These are phyloP conservation scores for Lucilia cuprina DNA, from an alignment of 1,140 invertebrate species.

Conservation along the genomic window DNA sequence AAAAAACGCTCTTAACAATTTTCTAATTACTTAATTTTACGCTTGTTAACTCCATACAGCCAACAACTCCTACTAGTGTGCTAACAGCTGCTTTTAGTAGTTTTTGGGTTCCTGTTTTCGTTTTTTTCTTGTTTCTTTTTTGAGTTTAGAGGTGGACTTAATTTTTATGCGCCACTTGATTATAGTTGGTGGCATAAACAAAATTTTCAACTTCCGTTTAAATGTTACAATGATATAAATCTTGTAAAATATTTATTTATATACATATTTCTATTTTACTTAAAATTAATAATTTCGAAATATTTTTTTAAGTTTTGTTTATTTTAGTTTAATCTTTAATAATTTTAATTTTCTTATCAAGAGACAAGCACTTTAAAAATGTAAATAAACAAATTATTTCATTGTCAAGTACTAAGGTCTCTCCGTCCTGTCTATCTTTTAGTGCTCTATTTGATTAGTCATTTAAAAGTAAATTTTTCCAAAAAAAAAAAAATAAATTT, in stretches of 20 bases:
- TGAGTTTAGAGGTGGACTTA: neutral
- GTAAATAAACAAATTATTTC: neutral
- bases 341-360: no score
- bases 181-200: neutral
- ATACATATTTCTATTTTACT: neutral
- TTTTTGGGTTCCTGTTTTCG: neutral
- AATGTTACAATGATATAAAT: neutral
- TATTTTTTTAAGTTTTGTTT: neutral
- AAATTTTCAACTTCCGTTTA: neutral
- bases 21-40: slow-evolving; percentile 42
- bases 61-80: neutral
- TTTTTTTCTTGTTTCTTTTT: neutral
- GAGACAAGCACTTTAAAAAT: neutral
- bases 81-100: neutral
- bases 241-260: neutral
- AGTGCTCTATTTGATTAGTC: neutral
- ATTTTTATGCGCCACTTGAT: neutral
- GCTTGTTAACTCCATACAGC: slow-evolving; percentile 37
- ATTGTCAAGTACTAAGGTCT: neutral
- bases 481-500: neutral
- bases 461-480: neutral
- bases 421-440: neutral
- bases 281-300: neutral
- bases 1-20: slow-evolving; percentile 27
- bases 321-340: no score